Conservation (phyloP, 2,113 vertebrate species). For the Electrona antarctica region DNA sequence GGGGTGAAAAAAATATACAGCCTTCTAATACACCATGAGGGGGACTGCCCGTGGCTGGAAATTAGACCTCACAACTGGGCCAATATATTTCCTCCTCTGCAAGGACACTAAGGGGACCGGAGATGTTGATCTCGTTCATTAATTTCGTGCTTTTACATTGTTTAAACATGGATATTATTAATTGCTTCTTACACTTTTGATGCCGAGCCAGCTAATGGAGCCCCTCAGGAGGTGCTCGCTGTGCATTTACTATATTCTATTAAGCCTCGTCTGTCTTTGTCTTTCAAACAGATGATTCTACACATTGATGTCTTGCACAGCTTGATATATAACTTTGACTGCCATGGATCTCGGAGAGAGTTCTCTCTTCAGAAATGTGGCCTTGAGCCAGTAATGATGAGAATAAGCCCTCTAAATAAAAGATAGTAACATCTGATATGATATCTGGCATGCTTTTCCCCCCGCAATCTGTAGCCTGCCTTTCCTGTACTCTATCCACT, state of each 20-base stretch:
- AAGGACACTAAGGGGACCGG: slow-evolving; percentile 2
- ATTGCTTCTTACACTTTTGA: neutral
- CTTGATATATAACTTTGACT: neutral
- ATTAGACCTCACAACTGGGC: slow-evolving; percentile 26
- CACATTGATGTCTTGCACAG: neutral
- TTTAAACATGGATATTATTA: slow-evolving; percentile 9
- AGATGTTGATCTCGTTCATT: slow-evolving; percentile 7
- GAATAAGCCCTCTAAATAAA: neutral
- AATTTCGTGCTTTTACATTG: slow-evolving; percentile 16
- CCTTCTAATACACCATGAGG: slow-evolving; percentile 20
- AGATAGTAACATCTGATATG: neutral
- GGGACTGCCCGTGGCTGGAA: slow-evolving; percentile 25
- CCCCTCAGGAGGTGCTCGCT: neutral
- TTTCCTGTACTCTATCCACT: neutral
- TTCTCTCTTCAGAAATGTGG: neutral
- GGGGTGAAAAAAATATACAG: slow-evolving; percentile 22
- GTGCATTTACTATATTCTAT: neutral
- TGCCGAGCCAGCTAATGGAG: slow-evolving; percentile 3
- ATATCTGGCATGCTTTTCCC: neutral
- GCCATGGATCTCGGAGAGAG: neutral
- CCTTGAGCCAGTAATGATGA: neutral
- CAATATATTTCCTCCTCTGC: slow-evolving; percentile 13
- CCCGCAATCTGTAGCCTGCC: neutral
- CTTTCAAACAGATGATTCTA: neutral
- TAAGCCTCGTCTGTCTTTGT: neutral